Evolutionary conservation across 2,113 vertebrate genomes (phyloP), one percentile per base, ranked within the genome.

Genomic region (Sorex fumeus): DNA sequence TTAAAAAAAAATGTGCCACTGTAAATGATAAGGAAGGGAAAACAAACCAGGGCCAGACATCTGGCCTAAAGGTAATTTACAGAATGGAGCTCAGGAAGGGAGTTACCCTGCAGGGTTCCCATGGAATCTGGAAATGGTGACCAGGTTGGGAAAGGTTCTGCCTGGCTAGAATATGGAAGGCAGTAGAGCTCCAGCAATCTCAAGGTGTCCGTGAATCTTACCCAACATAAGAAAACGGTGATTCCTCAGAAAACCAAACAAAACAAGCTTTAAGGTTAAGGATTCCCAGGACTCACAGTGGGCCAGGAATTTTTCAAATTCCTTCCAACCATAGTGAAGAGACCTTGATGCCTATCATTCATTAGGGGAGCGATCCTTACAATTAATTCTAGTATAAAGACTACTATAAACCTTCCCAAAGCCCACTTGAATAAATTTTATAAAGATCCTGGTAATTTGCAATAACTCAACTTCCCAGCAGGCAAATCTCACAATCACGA

Each of bases 391-490:
- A 70, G 15, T 8, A 45, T 77, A 84, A 62, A 74, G 15, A 16
- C 62, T 32, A 84, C 60, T 23, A 7, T 19, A 57, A 27, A 57
- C 21, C 21, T 3, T 32, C 45, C 27, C 28, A 71, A 1, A 79
- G 45, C 43, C 6, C n/a, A 19, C 13, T 85, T 83, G 53, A 53
- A 19, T 53, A 47, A 53, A 91, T 2, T 3, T 91, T 43, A 70
- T 69, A 66, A 86, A 15, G 16, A 84, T 77, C 53, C 78, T 62
- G 30, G 40, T 78, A 50, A 72, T 86, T 79, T 86, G n/a, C 67
- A 77, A 92, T n/a, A n/a, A n/a, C n/a, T n/a, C n/a, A n/a, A n/a
- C 30, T 92, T 81, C 30, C 45, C 47, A 36, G 34, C 77, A 82
- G 18, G 32, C n/a, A n/a, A n/a, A n/a, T n/a, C n/a, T n/a, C n/a